Evolutionary conservation across 2,113 vertebrate genomes (phyloP).

Genomic region (Muntiacus reevesi): DNA sequence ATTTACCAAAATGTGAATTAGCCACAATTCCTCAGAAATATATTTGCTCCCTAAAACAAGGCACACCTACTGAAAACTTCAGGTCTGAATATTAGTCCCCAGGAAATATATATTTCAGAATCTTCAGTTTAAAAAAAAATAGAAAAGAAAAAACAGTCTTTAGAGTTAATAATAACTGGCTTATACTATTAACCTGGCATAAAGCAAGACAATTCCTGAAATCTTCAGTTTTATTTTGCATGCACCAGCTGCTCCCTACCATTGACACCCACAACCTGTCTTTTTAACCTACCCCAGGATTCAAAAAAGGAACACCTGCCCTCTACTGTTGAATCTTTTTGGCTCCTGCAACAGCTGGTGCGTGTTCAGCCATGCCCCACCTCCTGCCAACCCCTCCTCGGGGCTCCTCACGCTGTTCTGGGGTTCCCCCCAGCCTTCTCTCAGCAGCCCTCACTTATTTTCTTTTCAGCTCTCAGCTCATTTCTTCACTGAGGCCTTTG

Average conservation of each 20-base stretch:
- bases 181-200: slow-evolving; percentile 17
- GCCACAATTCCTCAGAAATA: neutral
- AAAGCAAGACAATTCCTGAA: neutral
- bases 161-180: slow-evolving; percentile 5
- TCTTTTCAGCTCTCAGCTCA: neutral
- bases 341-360: neutral
- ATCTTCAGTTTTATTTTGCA: neutral
- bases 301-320: neutral
- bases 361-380: fast-evolving
- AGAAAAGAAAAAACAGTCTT: neutral
- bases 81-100: neutral
- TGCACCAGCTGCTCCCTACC: neutral
- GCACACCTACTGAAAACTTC: neutral
- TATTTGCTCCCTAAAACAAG: slow-evolving; percentile 16
- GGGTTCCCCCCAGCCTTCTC: neutral
- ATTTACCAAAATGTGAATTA: slow-evolving; percentile 57
- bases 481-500: neutral
- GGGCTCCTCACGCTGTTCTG: neutral
- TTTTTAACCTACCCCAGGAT: neutral
- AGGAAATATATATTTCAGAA: neutral
- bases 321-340: neutral
- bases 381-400: neutral
- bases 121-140: neutral
- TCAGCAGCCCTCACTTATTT: neutral
- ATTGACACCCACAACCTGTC: neutral